Evolutionary conservation across 2,888 invertebrate species (phyloP), one percentile per base, ranked within the genome.

Genomic region (Euplagia quadripunctaria): DNA sequence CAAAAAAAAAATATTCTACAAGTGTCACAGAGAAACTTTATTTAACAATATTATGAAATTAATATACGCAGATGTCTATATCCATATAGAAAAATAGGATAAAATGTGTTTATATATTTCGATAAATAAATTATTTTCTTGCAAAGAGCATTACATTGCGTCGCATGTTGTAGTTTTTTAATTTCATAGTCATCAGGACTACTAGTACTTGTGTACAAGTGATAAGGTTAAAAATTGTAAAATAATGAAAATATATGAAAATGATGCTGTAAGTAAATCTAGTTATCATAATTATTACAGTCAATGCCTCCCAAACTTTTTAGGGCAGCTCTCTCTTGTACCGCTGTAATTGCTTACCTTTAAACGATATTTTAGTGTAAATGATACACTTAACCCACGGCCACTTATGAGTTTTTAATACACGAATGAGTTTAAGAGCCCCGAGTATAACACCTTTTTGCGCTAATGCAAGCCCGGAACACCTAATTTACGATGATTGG

Each of bases 391-490:
- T 84, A 82, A 82, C 79, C 81, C 84, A 72, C 74, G 68, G 63
- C 77, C 80, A 75, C 79, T 88, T 82, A 84, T 89, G 89, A 90
- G 87, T 77, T 89, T 91, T 91, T 92, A 92, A 92, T 91, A 89
- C 80, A 81, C 79, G 77, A 87, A 87, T 84, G 83, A 83, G 86
- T 87, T 89, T 85, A 84, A 87, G 82, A 82, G 71, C 82, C 83
- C 83, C 72, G 81, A 86, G 88, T 90, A 88, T 94, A 93, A 94
- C 94, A 95, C 95, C 92, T 94, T 94, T 94, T 93, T 93, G 90
- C 87, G 87, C 86, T 92, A 90, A 92, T 88, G 86, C 80, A 86
- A 83, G 84, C 82, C 88, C 86, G 90, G 90, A 93, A 94, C 92
- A 91, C 89, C 90, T 93, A 91, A 95, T 95, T 94, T 94, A 89